Conservation (phyloP, 1,140 invertebrate species). For the Pemphigus obesinymphae region DNA sequence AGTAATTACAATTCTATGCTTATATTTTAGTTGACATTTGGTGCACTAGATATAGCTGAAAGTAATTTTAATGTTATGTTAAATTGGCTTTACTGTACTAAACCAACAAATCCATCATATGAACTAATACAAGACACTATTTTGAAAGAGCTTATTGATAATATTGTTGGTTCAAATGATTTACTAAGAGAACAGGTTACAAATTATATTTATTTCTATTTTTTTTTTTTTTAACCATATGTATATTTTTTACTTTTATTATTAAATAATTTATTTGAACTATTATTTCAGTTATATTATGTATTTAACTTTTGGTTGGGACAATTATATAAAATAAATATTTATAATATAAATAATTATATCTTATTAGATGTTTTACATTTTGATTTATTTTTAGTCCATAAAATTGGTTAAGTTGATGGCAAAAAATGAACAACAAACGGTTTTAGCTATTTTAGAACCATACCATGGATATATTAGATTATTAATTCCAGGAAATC, state of each 20-base stretch:
- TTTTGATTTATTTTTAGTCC: not conserved
- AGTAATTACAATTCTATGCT: not conserved
- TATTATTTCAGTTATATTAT: not conserved
- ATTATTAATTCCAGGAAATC: conserved; percentile 5
- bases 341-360: not conserved
- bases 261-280: no score
- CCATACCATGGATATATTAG: not conserved
- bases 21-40: conserved; percentile 30
- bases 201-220: no score
- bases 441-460: not conserved
- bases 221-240: no score
- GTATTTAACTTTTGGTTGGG: not conserved
- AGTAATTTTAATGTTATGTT: not conserved
- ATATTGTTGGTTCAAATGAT: not conserved
- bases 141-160: not conserved
- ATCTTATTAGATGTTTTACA: not conserved
- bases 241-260: no score
- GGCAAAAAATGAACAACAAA: not conserved
- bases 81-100: not conserved
- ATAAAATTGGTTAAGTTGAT: not conserved
- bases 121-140: not conserved
- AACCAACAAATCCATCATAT: not conserved
- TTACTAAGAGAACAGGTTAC: conserved; percentile 5
- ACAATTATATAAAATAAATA: no score
- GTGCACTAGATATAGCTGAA: not conserved